A percentile compares a stretch with the other conserved stretches of the same genome.
phyloP scores from a whole-genome alignment of 2,113 vertebrate species.

The Delphinapterus leucas region DNA sequence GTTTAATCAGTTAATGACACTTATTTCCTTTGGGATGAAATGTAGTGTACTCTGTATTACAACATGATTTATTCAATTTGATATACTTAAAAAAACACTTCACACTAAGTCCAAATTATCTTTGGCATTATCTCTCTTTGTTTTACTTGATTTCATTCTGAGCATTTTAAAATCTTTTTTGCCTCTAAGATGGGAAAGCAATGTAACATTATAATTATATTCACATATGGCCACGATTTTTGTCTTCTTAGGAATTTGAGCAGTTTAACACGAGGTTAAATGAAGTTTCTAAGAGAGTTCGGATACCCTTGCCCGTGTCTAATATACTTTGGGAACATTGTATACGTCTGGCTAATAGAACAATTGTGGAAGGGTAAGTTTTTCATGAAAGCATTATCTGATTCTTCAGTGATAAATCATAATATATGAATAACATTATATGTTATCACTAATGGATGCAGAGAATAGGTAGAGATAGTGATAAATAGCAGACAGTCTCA shows the following conservation, averaged over 20 bases:
- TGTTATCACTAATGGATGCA: neutral
- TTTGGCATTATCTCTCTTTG: neutral
- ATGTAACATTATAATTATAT: neutral
- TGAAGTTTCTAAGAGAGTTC: slow-evolving; percentile 94
- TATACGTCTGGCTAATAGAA: slow-evolving; percentile 97
- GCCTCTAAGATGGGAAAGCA: neutral
- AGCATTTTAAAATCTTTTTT: neutral
- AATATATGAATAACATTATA: neutral
- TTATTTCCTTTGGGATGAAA: slow-evolving; percentile 35
- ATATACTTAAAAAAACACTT: neutral
- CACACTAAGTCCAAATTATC: neutral
- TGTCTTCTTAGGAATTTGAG: slow-evolving; percentile 92
- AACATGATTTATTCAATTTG: neutral
- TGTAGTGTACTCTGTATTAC: neutral
- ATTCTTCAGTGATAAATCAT: neutral
- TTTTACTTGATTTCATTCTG: slow-evolving; percentile 42
- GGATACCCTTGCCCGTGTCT: slow-evolving; percentile 95
- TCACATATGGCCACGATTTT: neutral
- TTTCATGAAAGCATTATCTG: slow-evolving; percentile 1
- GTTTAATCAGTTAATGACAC: slow-evolving; percentile 13
- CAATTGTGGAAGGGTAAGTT: slow-evolving; percentile 96
- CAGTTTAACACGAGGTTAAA: slow-evolving; percentile 91
- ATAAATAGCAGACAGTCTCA: neutral
- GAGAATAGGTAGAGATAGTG: neutral
- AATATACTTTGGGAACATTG: slow-evolving; percentile 99